Evolutionary conservation across 2,797 vertebrate species (phyloP).

Genomic region (Monodelphis domestica): DNA sequence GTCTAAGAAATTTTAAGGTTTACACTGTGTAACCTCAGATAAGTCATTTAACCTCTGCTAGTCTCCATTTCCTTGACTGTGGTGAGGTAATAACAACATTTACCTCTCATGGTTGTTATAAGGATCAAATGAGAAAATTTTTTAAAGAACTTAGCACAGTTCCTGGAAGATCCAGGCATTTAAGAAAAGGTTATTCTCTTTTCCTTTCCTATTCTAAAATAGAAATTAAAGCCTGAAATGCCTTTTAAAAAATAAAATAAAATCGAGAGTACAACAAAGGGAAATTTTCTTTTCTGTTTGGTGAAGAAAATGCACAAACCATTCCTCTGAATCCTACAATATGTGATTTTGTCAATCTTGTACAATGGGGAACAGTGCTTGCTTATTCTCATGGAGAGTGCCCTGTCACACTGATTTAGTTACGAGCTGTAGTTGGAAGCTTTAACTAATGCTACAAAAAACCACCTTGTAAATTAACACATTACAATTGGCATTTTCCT

Average conservation of each 20-base stretch:
- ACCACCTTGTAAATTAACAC: background rate
- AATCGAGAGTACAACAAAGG: background rate
- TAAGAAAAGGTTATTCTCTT: background rate
- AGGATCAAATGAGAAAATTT: background rate
- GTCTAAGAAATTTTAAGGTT: no score
- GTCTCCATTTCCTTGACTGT: background rate
- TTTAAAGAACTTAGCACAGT: background rate
- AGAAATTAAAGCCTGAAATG: conserved; percentile 2
- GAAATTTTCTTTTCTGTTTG: background rate
- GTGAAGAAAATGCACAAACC: conserved; percentile 1
- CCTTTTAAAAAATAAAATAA: no score
- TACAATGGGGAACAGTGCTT: background rate
- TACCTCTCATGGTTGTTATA: background rate
- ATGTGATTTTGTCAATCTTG: background rate
- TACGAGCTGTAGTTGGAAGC: background rate
- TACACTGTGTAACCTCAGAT: background rate
- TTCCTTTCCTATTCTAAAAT: background rate
- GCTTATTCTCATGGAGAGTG: background rate
- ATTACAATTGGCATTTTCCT: conserved; percentile 21
- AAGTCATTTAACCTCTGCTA: background rate
- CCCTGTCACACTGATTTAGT: background rate
- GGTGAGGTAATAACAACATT: background rate
- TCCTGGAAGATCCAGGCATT: background rate
- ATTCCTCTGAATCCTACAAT: background rate
- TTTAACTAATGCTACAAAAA: background rate